These are phyloP conservation scores for Geodia barretti DNA, from an alignment of 37 sponge, comb jelly and placozoan genomes.

Conservation along the genomic window DNA sequence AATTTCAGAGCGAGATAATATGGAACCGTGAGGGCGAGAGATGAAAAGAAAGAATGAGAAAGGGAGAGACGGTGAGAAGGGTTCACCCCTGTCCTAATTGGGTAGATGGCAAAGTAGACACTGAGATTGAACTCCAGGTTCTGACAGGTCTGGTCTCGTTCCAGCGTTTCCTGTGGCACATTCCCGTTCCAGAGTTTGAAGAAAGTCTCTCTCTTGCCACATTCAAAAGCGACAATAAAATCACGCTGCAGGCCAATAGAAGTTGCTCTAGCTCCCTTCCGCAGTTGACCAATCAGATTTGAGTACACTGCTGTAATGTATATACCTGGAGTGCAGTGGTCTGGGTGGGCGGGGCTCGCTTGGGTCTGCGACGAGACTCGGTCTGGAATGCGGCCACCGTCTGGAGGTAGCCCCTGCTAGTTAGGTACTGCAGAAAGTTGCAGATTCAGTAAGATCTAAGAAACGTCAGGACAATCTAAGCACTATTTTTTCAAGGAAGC, in stretches of 20 bases:
- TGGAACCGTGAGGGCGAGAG: too few relatives aligned
- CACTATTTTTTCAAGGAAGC: too few relatives aligned
- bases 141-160: constrained; percentile 20
- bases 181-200: constrained; percentile 54
- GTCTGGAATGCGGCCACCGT: constrained; percentile 35
- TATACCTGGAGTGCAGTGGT: constrained; percentile 12
- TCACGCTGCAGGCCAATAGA: constrained; percentile 28
- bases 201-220: constrained; percentile 69
- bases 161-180: constrained; percentile 12
- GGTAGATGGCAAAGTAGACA: constrained; percentile 74
- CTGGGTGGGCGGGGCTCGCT: neutral
- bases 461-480: too few relatives aligned
- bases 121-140: constrained; percentile 64
- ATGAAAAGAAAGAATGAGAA: too few relatives aligned
- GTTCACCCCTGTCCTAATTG: constrained; percentile 37
- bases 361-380: constrained; percentile 2
- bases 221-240: constrained; percentile 57
- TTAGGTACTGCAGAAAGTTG: constrained; percentile 34
- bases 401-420: constrained; percentile 7
- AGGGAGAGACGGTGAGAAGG: too few relatives aligned
- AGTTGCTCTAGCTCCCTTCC: neutral
- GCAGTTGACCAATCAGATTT: too few relatives aligned
- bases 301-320: neutral
- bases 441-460: too few relatives aligned
- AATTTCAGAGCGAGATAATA: too few relatives aligned